Base-by-base conservation (phyloP, 2,888 invertebrate species). In the Tetheella fluctuosa region DNA sequence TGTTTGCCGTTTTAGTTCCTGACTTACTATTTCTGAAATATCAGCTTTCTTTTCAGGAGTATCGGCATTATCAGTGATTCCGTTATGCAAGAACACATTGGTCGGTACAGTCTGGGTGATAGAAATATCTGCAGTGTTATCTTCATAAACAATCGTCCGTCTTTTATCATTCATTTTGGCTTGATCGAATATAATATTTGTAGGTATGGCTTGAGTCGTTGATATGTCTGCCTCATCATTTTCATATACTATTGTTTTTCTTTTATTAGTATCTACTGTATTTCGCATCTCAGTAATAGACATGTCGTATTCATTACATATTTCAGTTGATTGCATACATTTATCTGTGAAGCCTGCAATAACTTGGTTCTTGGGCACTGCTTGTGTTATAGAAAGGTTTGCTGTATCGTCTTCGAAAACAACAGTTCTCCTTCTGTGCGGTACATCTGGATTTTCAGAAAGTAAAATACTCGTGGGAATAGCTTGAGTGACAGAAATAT, bases 371-470 rank as follows among this genome's bases (percentile, higher is more conserved):
- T 55, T 57, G n/a, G 72, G 59, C 10, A 76, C 62, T n/a, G 65
- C 68, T 70, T 77, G 68, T 15, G 77, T 77, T 20, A 79, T 63
- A n/a, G 81, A 79, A n/a, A 79, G 66, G 61, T 81, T 65, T 0
- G 64, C 70, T 0, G 66, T 62, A 6, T 72, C 67, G 23, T 69
- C 60, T 30, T 71, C 67, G 59, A 68, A 70, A 0, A 74, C 58
- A 8, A 73, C 61, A 13, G 73, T 71, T 30, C n/a, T 63, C 52
- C 67, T 67, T 57, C 64, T 72, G 37, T 62, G 60, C 0, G 42
- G 6, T 39, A 8, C 30, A 30, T 8, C 30, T 30, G 58, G n/a
- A n/a, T 48, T 42, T 25, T 62, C 23, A 48, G 34, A 6, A 48
- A 69, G 52, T 54, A 69, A 58, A 1, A 71, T 60, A 39, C 75